phyloP scores from a whole-genome alignment of 2,797 vertebrate genomes.

The Sebastiscus albofasciatus region DNA sequence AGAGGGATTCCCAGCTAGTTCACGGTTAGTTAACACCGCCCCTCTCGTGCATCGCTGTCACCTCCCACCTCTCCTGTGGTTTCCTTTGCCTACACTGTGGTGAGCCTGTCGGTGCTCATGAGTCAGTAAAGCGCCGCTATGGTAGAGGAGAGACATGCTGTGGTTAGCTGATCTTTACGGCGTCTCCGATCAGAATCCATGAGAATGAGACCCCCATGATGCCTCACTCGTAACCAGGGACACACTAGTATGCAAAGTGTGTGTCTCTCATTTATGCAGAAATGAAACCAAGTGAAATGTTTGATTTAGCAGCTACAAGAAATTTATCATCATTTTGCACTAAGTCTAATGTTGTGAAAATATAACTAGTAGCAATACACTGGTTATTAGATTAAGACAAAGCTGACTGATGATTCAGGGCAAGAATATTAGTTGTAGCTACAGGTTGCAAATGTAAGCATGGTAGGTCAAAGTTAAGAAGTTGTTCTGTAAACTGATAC shows the following conservation, averaged over 20 bases:
- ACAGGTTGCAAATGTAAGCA: not conserved
- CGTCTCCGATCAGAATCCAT: slow-evolving; percentile 43
- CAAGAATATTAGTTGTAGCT: not conserved
- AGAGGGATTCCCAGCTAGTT: slow-evolving; percentile 72
- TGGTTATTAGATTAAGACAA: not conserved
- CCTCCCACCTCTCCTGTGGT: slow-evolving; percentile 55
- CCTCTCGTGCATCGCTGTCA: slow-evolving; percentile 1
- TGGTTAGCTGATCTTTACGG: slow-evolving; percentile 68
- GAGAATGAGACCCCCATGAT: slow-evolving; percentile 41
- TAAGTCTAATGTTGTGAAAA: not conserved
- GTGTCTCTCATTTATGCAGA: slow-evolving; percentile 47
- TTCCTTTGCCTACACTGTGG: slow-evolving; percentile 47
- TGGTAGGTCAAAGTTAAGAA: not conserved
- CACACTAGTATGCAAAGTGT: not conserved
- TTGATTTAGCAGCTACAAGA: not conserved
- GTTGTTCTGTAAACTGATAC: not conserved
- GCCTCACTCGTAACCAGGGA: slow-evolving; percentile 11
- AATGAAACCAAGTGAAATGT: slow-evolving; percentile 54
- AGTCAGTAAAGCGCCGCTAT: slow-evolving; percentile 46
- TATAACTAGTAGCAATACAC: not conserved
- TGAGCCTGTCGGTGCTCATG: slow-evolving; percentile 43
- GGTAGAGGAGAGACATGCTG: slow-evolving; percentile 9
- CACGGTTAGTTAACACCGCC: slow-evolving; percentile 1
- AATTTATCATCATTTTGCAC: not conserved
- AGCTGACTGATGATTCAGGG: not conserved